Conservation (phyloP, 2,888 invertebrate genomes). For the Drosophila mulleri region DNA sequence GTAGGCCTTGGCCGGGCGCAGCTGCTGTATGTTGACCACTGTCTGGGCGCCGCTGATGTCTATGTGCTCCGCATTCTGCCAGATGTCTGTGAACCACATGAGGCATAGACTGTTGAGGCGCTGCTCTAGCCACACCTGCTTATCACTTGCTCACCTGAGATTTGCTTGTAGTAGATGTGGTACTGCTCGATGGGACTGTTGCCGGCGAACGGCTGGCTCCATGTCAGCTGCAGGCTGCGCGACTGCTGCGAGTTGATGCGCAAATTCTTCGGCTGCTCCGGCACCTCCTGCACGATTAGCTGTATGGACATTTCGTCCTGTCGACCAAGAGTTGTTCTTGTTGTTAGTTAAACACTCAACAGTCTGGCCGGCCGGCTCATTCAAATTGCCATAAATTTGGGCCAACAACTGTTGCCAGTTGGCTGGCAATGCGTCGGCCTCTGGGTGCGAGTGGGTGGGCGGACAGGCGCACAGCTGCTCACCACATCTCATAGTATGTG, state of each 20-base stretch:
- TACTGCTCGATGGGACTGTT: slow-evolving; percentile 95
- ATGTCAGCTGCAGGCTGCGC: slow-evolving; percentile 92
- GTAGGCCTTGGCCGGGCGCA: slow-evolving; percentile 94
- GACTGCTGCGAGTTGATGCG: slow-evolving; percentile 94
- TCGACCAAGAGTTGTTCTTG: neutral
- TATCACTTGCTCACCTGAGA: slow-evolving; percentile 85
- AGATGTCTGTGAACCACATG: slow-evolving; percentile 86
- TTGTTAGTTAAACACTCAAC: slow-evolving; percentile 24
- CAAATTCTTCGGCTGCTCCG: slow-evolving; percentile 95
- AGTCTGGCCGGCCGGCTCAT: slow-evolving; percentile 40
- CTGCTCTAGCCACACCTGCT: neutral
- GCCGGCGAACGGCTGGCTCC: slow-evolving; percentile 95
- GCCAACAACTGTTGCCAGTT: slow-evolving; percentile 69
- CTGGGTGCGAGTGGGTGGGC: neutral
- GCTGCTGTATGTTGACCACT: slow-evolving; percentile 91
- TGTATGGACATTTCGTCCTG: slow-evolving; percentile 95
- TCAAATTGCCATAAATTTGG: slow-evolving; percentile 78
- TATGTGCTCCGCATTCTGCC: slow-evolving; percentile 93
- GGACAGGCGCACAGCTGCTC: slow-evolving; percentile 9
- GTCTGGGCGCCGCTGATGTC: slow-evolving; percentile 93
- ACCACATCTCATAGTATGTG: neutral
- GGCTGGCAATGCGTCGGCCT: slow-evolving; percentile 22
- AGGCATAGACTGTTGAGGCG: neutral
- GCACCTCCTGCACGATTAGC: slow-evolving; percentile 95
- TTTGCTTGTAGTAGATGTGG: slow-evolving; percentile 95